Evolutionary conservation across 1,140 invertebrate species (phyloP), one percentile per base, ranked within the genome.

Genomic region (Aphelenchoides fujianensis): DNA sequence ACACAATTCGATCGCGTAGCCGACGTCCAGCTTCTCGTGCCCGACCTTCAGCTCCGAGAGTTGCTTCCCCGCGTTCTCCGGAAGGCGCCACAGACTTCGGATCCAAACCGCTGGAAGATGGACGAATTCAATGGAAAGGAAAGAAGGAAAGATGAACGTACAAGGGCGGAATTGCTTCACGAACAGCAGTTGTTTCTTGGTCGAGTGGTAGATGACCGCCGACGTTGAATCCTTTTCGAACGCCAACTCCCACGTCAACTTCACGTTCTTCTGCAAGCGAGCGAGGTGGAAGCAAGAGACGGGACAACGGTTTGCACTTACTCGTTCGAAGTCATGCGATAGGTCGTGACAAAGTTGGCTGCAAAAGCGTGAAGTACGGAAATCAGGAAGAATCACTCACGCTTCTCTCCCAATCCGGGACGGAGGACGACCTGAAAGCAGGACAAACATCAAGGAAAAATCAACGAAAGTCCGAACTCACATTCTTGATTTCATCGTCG

Each of bases 211-310:
- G 3, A 66, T 34, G 31, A 66, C 34, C n/a, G 36, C 3, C 16
- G 63, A 31, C 16, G 31, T 48, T 23, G 36, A 41, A 30, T 66
- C 63, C 12, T 2, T 35, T 37, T 66, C 63, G 3, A 66, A 66
- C 2, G 63, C 63, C 34, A 66, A 19, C 2, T 66, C 63, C 63
- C 63, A 66, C 16, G 16, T 30, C 63, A 66, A 66, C 31, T 37
- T 66, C 0, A 64, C 12, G 53, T 30, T 30, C 30, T 66, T 66
- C 63, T 61, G 36, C 31, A 61, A 35, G 12, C 41, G 41, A 48
- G n/a, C n/a, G n/a, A n/a, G n/a, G n/a, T n/a, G n/a, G n/a, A n/a
- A n/a, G n/a, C n/a, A 48, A 48, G 12, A 48, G 12, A 48, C 41
- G n/a, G n/a, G 23, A 48, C 41, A 48, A 48, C 41, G 41, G 12